Evolutionary conservation across 2,113 vertebrate species (phyloP).

Genomic region (Tringa solitaria): DNA sequence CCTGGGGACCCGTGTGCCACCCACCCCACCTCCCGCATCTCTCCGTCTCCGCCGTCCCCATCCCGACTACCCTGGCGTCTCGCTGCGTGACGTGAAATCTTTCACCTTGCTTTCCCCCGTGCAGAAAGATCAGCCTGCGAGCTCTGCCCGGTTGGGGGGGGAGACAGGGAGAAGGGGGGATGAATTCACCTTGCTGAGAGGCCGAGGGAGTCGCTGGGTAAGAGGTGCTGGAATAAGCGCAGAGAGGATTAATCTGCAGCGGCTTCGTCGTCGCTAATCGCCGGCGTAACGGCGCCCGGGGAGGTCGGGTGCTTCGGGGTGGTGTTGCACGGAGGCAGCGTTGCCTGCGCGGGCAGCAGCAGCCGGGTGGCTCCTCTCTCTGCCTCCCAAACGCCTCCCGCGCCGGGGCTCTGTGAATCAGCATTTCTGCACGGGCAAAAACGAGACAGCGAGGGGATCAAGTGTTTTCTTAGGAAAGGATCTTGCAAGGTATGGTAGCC

Average conservation of each 20-base stretch:
- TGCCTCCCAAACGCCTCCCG: slow-evolving; percentile 9
- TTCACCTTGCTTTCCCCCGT: background rate
- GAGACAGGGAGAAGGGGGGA: background rate
- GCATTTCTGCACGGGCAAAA: slow-evolving; percentile 40
- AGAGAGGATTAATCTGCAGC: background rate
- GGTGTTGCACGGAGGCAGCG: background rate
- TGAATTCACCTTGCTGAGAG: slow-evolving; percentile 35
- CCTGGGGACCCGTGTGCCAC: background rate
- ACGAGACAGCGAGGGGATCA: background rate
- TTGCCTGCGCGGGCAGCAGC: background rate
- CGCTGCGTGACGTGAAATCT: background rate
- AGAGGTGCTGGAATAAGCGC: background rate
- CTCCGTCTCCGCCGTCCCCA: background rate
- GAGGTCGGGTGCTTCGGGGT: background rate
- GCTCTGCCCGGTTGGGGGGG: background rate
- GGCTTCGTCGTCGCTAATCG: background rate
- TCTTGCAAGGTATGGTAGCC: no score
- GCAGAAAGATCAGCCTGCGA: background rate
- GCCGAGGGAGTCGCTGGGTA: background rate
- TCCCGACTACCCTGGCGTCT: background rate
- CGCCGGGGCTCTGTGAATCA: slow-evolving; percentile 47
- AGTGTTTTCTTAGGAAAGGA: no score
- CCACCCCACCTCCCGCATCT: background rate
- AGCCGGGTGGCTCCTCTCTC: background rate
- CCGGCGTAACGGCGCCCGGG: background rate